Conservation (phyloP, 2,888 invertebrate genomes). For the Darwinula stevensoni region DNA sequence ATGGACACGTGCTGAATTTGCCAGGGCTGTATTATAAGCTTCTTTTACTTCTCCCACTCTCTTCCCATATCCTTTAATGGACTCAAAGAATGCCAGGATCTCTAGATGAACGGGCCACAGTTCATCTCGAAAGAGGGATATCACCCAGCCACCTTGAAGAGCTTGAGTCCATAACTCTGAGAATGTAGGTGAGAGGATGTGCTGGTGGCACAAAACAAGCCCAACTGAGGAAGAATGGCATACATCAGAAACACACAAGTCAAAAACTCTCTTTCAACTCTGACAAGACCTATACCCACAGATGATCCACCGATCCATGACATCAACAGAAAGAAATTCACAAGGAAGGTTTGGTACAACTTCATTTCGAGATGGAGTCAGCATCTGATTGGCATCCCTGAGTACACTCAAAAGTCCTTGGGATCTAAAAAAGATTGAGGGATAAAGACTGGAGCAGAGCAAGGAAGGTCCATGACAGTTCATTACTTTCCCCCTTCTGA, state of each 20-base stretch:
- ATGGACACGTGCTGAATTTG: conserved; percentile 68
- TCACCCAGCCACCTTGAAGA: conserved; percentile 73
- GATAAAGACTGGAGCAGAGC: too few species aligned
- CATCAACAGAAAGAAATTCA: conserved; percentile 81
- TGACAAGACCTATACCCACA: conserved; percentile 20
- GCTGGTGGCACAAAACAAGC: conserved; percentile 61
- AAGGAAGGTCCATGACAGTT: too few species aligned
- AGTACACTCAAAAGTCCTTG: too few species aligned
- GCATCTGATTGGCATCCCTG: conserved; percentile 74
- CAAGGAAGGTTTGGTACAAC: conserved; percentile 92
- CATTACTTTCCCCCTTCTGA: too few species aligned
- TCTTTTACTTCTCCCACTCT: conserved; percentile 86
- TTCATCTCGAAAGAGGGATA: conserved; percentile 85
- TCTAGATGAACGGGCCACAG: conserved; percentile 83
- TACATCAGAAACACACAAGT: not conserved
- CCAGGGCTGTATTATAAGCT: conserved; percentile 59
- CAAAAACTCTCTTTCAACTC: too few species aligned
- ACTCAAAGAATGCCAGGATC: conserved; percentile 71
- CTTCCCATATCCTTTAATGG: conserved; percentile 76
- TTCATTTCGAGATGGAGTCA: conserved; percentile 80
- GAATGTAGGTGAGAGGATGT: conserved; percentile 50
- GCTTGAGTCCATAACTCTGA: conserved; percentile 21
- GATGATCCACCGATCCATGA: conserved; percentile 88
- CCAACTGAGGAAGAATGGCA: conserved; percentile 28
- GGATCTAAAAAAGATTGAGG: too few species aligned